Evolutionary conservation across 1,140 invertebrate species (phyloP), one percentile per base, ranked within the genome.

Genomic region (Coelopa frigida): DNA sequence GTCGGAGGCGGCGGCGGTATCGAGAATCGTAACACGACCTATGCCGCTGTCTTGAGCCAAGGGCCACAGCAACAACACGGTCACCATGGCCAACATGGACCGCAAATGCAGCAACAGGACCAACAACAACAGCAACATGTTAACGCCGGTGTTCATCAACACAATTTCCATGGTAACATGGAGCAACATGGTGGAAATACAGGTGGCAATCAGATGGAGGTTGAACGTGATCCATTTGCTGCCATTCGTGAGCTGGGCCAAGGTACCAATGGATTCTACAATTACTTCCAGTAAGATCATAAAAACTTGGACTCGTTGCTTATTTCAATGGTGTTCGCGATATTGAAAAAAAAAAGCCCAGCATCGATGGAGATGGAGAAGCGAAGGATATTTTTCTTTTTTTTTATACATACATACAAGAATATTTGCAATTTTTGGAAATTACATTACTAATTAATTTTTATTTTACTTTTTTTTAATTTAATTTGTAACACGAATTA

Each of bases 31-130:
- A 55, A 50, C 49, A 70, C 70, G 20, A 73, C 71, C 1, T 73
- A 73, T 51, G 72, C 72, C 5, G 71, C 70, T 31, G 72, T 73
- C 23, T 52, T 72, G 14, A 70, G 70, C 41, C 68, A 71, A 46
- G 70, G 68, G 17, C 61, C 56, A 8, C 59, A 54, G 18, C 46
- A 52, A 14, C 48, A 17, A 51, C 33, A 6, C 12, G 35, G 8
- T 14, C 38, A 48, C 0, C 44, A 36, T 20, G 11, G 8, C 7
- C 22, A 46, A 35, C 18, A 29, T 6, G 12, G 11, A 10, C 36
- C 3, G 20, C 24, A 7, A 32, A 52, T 35, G 27, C 47, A 36
- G 20, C 42, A 48, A 14, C 33, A 15, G 8, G 29, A 33, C 6
- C 39, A 38, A 11, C 44, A 52, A n/a, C 40, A 49, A 46, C 46